These are phyloP conservation scores for Rhinella marina DNA, from an alignment of 2,797 vertebrate genomes.

Conservation along the genomic window DNA sequence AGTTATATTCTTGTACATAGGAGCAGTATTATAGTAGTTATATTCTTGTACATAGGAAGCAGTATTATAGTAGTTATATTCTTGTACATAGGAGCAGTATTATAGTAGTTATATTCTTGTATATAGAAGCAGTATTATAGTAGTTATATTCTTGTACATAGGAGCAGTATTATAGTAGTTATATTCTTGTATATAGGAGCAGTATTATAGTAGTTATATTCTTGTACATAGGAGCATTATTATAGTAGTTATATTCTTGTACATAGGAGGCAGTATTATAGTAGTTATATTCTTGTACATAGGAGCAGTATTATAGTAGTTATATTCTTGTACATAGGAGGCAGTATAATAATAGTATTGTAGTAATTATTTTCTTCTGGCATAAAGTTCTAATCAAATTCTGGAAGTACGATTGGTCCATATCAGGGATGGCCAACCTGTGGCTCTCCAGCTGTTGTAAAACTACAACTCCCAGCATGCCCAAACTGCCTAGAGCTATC, in stretches of 20 bases:
- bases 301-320: not conserved
- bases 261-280: not conserved
- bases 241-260: constrained; percentile 5
- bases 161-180: not conserved
- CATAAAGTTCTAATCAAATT: too few relatives aligned
- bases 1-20: not conserved
- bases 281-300: constrained; percentile 7
- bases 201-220: constrained; percentile 4
- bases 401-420: too few relatives aligned
- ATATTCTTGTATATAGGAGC: not conserved
- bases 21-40: too few relatives aligned
- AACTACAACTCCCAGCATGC: too few relatives aligned
- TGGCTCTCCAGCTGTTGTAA: too few relatives aligned
- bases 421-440: too few relatives aligned
- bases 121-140: not conserved
- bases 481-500: too few relatives aligned
- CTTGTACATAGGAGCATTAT: not conserved
- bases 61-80: not conserved
- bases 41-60: too few relatives aligned
- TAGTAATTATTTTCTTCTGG: too few relatives aligned
- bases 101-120: not conserved
- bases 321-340: not conserved
- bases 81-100: not conserved
- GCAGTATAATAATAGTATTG: not conserved
- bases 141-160: not conserved